These are phyloP conservation scores for Busseola fusca DNA, from an alignment of 2,888 invertebrate species.

Conservation along the genomic window DNA sequence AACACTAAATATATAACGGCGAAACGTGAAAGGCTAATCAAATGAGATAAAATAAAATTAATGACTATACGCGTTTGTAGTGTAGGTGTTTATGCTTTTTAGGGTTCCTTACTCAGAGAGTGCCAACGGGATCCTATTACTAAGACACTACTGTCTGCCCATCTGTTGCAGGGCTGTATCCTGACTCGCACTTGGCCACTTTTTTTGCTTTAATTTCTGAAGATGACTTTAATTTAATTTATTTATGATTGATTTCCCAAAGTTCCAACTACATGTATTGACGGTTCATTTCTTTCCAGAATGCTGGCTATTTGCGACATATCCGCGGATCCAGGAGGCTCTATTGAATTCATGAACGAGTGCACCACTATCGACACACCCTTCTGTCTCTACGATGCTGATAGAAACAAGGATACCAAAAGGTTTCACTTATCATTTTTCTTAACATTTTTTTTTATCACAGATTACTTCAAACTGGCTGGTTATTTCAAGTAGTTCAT, in stretches of 20 bases:
- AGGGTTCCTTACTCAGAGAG: not conserved
- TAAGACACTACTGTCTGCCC: not conserved
- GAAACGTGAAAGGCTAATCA: not conserved
- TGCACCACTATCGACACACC: slow-evolving; percentile 99
- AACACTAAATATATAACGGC: not conserved
- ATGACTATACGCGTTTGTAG: not conserved
- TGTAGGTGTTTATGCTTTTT: not conserved
- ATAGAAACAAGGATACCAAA: slow-evolving; percentile 98
- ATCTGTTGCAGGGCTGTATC: not conserved
- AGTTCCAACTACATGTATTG: not conserved
- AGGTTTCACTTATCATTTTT: too few relatives aligned
- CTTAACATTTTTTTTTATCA: not conserved
- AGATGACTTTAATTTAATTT: not conserved
- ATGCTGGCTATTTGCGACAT: slow-evolving; percentile 99
- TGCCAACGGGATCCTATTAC: not conserved
- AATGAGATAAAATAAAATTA: not conserved
- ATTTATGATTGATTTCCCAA: too few relatives aligned
- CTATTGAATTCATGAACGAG: slow-evolving; percentile 99
- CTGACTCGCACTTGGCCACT: not conserved
- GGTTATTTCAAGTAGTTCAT: not conserved
- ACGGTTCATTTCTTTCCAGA: slow-evolving; percentile 74
- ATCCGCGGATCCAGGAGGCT: slow-evolving; percentile 99
- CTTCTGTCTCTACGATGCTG: slow-evolving; percentile 99
- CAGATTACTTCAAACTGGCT: not conserved
- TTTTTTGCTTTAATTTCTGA: not conserved